Conservation (phyloP, 2,797 vertebrate genomes). For the Euphonia xanthogaster region DNA sequence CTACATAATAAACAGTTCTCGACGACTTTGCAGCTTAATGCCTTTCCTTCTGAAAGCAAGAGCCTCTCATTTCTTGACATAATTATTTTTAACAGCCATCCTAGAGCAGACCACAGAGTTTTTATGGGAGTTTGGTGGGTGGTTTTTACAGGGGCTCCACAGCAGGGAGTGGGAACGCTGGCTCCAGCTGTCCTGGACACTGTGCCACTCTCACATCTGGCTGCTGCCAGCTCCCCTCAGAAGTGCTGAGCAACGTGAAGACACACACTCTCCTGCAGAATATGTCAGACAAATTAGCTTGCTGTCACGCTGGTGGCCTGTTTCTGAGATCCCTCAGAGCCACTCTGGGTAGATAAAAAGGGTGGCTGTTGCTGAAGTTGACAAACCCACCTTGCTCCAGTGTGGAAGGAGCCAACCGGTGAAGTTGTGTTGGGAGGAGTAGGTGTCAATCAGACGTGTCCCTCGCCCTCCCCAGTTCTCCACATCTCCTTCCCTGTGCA, state of each 20-base stretch:
- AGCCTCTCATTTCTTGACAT: neutral
- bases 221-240: neutral
- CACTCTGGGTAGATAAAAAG: neutral
- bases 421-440: neutral
- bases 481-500: neutral
- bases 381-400: accelerated
- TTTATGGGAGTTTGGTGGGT: neutral
- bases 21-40: neutral
- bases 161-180: neutral
- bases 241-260: neutral
- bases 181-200: neutral
- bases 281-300: neutral
- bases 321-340: neutral
- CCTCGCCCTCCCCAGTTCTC: neutral
- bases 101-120: neutral
- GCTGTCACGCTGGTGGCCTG: accelerated
- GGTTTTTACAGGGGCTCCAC: neutral
- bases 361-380: neutral
- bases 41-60: neutral
- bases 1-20: neutral
- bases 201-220: accelerated
- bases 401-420: neutral
- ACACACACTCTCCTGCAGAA: neutral
- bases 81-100: neutral
- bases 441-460: neutral